phyloP scores from a whole-genome alignment of 2,888 invertebrate species.

The Aspidapion aeneum region DNA sequence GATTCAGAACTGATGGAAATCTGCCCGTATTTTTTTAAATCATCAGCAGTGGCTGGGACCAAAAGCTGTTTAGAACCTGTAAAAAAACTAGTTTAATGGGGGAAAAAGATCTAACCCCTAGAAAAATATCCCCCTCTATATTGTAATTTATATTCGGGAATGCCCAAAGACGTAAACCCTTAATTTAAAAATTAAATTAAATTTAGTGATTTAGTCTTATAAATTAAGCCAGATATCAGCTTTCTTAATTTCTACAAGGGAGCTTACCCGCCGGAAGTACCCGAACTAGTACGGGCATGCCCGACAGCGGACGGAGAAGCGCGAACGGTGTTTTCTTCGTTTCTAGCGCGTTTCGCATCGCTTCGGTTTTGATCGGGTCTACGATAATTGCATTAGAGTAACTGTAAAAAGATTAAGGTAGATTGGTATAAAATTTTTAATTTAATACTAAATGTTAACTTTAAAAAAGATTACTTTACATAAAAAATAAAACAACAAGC shows the following conservation, averaged over 20 bases:
- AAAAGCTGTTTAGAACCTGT: constrained; percentile 55
- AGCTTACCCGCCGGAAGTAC: constrained; percentile 41
- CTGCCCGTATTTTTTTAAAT: constrained; percentile 62
- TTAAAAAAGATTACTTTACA: too few relatives aligned
- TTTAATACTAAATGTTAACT: too few relatives aligned
- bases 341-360: constrained; percentile 62
- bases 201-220: too few relatives aligned
- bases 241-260: too few relatives aligned
- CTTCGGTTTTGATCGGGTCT: constrained; percentile 68
- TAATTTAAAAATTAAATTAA: too few relatives aligned
- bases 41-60: constrained; percentile 69
- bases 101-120: too few relatives aligned
- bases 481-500: too few relatives aligned
- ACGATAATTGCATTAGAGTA: constrained; percentile 59
- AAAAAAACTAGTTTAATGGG: background rate
- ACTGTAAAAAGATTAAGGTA: constrained; percentile 24
- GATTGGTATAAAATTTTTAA: constrained; percentile 8
- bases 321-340: constrained; percentile 69
- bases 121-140: too few relatives aligned
- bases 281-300: constrained; percentile 66
- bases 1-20: constrained; percentile 47
- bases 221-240: too few relatives aligned
- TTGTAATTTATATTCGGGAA: too few relatives aligned
- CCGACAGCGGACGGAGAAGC: constrained; percentile 61
- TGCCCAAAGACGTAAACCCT: too few relatives aligned